Conservation (phyloP, 2,113 vertebrate species). For the Hemiscyllium ocellatum region DNA sequence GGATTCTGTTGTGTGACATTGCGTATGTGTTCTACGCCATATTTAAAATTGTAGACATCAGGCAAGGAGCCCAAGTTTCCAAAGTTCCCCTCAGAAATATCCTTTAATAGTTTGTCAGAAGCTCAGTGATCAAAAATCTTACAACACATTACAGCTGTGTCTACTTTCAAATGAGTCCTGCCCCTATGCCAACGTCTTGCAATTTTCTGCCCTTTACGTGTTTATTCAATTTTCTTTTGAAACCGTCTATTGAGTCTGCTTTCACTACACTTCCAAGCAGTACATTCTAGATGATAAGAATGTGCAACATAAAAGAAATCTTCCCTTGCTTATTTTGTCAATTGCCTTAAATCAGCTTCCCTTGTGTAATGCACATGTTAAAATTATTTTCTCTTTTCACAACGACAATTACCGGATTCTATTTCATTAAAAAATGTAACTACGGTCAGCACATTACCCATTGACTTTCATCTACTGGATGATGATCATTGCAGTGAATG, state of each 20-base stretch:
- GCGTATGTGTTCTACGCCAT: too few species aligned
- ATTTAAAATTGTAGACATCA: neutral
- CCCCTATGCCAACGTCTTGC: neutral
- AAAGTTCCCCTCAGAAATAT: neutral
- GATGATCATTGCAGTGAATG: neutral
- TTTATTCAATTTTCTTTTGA: neutral
- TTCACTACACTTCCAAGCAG: neutral
- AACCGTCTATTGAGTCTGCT: neutral
- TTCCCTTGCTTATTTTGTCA: neutral
- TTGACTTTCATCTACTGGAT: neutral
- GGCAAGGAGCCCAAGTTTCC: neutral
- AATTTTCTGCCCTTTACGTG: neutral
- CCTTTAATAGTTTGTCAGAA: neutral
- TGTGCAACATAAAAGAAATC: neutral
- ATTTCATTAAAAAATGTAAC: neutral
- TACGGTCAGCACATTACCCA: neutral
- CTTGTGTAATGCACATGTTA: neutral
- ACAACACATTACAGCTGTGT: neutral
- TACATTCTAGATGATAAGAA: neutral
- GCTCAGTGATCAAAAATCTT: neutral
- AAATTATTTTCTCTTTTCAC: neutral
- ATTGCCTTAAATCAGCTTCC: neutral
- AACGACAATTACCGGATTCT: neutral
- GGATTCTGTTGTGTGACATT: too few species aligned
- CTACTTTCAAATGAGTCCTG: neutral